Base-by-base conservation (phyloP, 2,797 vertebrate species). In the Schizothorax lantsangensis region DNA sequence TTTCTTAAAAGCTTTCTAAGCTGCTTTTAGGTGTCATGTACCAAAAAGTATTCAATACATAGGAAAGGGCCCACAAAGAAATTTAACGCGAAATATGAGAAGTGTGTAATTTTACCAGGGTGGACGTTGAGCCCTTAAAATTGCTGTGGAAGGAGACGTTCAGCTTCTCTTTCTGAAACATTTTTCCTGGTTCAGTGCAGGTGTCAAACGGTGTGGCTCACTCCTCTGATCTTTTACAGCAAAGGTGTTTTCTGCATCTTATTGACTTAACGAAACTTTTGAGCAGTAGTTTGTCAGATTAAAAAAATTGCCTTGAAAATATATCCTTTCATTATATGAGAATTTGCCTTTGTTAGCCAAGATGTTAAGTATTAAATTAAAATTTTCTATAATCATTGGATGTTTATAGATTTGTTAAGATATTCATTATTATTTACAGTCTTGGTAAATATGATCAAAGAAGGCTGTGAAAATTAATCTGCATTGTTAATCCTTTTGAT, bases 11-110 rank as follows among this genome's bases (percentile, higher is more conserved):
- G 66, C 33, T 66, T 71, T 77, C 33, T 85, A 88, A 91, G 87
- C 84, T 69, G 83, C 86, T 90, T 89, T 91, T 62, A 82, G 86
- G 86, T 88, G 79, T 89, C 81, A 79, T 26, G 26, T 89, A 79
- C 84, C 81, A 62, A 66, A 83, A 78, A 64, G 71, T 88, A 78
- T 74, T 86, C 71, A 64, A 78, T 69, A 64, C 73, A 84, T 57
- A 45, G 45, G 79, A 83, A 79, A 81, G 17, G 43, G 45, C 78
- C 40, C 74, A 64, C 68, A 79, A 85, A 84, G 54, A 73, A 81
- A 79, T 84, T 68, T 71, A 45, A 79, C 52, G 71, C 33, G 89
- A 91, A 90, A 90, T 78, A 83, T 84, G 86, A 91, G 81, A 85
- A 38, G 6, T 21, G 30, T 89, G 86, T 86, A 84, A 89, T 89